Base-by-base conservation (phyloP, 2,888 invertebrate genomes). In the Dorcus hopei region DNA sequence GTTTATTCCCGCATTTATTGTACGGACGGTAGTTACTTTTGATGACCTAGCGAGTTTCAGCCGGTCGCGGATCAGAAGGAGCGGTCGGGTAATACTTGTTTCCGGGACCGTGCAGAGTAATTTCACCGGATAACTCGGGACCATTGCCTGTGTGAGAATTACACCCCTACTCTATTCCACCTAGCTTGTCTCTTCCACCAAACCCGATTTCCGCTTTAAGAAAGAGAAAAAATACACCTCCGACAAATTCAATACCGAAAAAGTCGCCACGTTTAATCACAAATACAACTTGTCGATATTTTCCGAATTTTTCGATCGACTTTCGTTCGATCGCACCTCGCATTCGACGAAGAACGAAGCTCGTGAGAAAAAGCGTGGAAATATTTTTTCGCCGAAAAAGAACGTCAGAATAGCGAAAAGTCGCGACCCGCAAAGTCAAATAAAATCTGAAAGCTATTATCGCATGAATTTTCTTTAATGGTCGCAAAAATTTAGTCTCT, bases 121-220 rank as follows among this genome's bases (percentile, higher is more conserved):
- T 74, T 73, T 74, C 71, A 70, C 69, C 67, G 74, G 72, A 73
- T 73, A 73, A 71, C 72, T 73, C 71, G 65, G 71, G 70, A 70
- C 71, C 69, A 72, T 74, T 73, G 72, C 72, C 69, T 70, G 68
- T 72, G 70, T 69, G 72, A 72, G 70, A 73, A 74, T 74, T 72
- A 72, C 70, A 70, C 70, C 65, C 64, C 65, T 70, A 73, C 66
- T 65, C 62, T 66, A 65, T 71, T 66, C 71, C 43, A 61, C 57
- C 62, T 59, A 54, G 56, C 66, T 62, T 58, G 59, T 59, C 57
- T 55, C 52, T 62, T 64, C 58, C 48, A 26, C 51, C 39, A 11
- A 19, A 26, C 8, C n/a, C 39, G 39, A 16, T 16, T 38, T 51
- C 38, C 4, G 9, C 14, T 40, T 51, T 14, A 38, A 23, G 38